Evolutionary conservation across 1,140 invertebrate species (phyloP).

Genomic region (Plutomurus gul): DNA sequence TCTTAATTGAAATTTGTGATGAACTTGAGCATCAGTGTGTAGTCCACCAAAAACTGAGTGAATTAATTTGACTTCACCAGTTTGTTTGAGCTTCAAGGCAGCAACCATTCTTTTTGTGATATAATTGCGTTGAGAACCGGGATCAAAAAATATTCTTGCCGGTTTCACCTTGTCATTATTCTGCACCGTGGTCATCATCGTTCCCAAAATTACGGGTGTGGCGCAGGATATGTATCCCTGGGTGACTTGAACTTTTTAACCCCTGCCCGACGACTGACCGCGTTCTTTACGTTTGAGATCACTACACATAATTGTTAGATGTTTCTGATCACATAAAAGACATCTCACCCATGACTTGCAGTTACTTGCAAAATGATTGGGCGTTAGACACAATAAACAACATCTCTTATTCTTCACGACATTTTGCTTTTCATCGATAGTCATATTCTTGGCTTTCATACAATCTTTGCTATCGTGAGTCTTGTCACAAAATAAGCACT

Average conservation of each 20-base stretch:
- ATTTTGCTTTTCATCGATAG: neutral
- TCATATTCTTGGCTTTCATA: neutral
- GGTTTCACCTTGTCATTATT: neutral
- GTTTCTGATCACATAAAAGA: neutral
- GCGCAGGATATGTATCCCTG: too few relatives aligned
- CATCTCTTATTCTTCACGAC: neutral
- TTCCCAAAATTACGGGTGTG: neutral
- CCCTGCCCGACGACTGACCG: too few relatives aligned
- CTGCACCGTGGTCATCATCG: neutral
- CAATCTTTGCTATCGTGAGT: neutral
- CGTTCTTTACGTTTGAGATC: too few relatives aligned
- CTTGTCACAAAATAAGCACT: neutral
- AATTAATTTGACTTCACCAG: neutral
- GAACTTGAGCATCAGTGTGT: neutral
- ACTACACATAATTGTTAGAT: neutral
- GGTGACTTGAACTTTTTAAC: too few relatives aligned
- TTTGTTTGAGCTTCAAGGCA: neutral
- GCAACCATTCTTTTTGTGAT: neutral
- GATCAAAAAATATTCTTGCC: neutral
- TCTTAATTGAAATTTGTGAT: neutral
- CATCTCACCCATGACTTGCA: neutral
- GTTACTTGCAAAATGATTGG: neutral
- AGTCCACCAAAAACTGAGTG: slow-evolving; percentile 1
- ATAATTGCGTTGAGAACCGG: neutral
- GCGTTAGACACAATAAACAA: neutral